These are phyloP conservation scores for Scyliorhinus canicula DNA, from an alignment of 2,797 vertebrate genomes.

Conservation along the genomic window DNA sequence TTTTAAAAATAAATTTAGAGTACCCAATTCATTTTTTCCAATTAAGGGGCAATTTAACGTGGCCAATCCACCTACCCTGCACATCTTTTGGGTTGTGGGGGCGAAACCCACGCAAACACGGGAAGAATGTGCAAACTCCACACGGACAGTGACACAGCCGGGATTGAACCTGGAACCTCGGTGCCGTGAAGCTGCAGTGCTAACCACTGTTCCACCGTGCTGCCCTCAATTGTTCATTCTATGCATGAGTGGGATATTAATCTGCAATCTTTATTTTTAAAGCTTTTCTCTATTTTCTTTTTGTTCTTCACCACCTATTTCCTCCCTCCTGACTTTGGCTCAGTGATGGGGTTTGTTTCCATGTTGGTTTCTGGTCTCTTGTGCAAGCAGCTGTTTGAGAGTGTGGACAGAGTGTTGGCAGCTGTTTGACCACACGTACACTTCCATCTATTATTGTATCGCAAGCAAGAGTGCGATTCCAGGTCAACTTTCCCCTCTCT, in stretches of 20 bases:
- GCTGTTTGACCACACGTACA: neutral
- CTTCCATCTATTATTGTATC: neutral
- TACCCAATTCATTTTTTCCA: too few species aligned
- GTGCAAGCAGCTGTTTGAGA: neutral
- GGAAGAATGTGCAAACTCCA: too few species aligned
- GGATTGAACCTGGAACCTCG: too few species aligned
- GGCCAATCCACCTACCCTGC: too few species aligned
- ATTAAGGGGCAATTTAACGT: too few species aligned
- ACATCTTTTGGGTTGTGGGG: too few species aligned
- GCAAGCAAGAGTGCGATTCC: neutral
- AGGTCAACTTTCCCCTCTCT: neutral
- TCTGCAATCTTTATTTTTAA: neutral
- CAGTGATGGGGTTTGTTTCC: neutral
- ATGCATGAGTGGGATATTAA: neutral
- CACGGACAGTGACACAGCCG: too few species aligned
- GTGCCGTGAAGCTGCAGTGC: too few species aligned
- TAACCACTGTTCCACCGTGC: too few species aligned
- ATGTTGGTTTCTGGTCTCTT: neutral
- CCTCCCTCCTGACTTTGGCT: neutral
- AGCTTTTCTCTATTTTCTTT: neutral
- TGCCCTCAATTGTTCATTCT: too few species aligned
- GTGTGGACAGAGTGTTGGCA: neutral
- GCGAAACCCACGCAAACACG: too few species aligned
- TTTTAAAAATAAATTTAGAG: too few species aligned
- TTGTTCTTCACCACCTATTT: neutral